A percentile compares a stretch with the other conserved stretches of the same genome.
phyloP scores from a whole-genome alignment of 1,140 invertebrate species.

The Drosophila pachea region DNA sequence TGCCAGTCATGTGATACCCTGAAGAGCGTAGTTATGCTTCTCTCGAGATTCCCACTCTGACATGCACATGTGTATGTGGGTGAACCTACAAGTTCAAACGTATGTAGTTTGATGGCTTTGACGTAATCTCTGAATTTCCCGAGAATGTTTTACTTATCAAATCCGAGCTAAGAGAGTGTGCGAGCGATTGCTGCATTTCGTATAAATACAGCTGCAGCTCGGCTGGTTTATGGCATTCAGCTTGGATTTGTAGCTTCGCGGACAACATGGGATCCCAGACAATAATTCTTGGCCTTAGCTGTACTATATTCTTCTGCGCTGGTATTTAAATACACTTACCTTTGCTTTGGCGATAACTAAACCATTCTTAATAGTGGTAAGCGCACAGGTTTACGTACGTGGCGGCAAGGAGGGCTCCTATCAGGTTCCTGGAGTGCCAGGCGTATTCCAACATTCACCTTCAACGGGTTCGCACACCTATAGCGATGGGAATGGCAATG shows the following conservation, averaged over 20 bases:
- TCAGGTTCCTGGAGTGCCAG: constrained; percentile 45
- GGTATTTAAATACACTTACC: not conserved
- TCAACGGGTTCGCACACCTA: constrained; percentile 37
- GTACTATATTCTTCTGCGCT: constrained; percentile 18
- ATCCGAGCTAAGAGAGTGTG: constrained; percentile 15
- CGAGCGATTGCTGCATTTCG: not conserved
- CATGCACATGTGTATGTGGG: too few species aligned
- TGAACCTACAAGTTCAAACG: too few species aligned
- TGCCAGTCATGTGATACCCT: too few species aligned
- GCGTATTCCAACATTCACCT: constrained; percentile 40
- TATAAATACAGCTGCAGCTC: constrained; percentile 26
- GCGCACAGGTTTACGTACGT: constrained; percentile 52
- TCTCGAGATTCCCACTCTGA: too few species aligned
- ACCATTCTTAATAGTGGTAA: constrained; percentile 6
- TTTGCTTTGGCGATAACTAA: too few species aligned
- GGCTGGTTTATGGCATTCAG: constrained; percentile 10
- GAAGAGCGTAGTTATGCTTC: too few species aligned
- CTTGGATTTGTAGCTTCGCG: not conserved
- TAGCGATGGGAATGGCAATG: constrained; percentile 49
- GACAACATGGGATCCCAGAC: constrained; percentile 19
- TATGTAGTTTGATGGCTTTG: not conserved
- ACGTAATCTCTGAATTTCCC: constrained; percentile 29
- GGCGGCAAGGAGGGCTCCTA: constrained; percentile 49
- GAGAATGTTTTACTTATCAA: constrained; percentile 24
- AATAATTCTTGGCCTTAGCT: constrained; percentile 24